These are phyloP conservation scores for Anhinga anhinga DNA, from an alignment of 2,113 vertebrate species.

Conservation along the genomic window DNA sequence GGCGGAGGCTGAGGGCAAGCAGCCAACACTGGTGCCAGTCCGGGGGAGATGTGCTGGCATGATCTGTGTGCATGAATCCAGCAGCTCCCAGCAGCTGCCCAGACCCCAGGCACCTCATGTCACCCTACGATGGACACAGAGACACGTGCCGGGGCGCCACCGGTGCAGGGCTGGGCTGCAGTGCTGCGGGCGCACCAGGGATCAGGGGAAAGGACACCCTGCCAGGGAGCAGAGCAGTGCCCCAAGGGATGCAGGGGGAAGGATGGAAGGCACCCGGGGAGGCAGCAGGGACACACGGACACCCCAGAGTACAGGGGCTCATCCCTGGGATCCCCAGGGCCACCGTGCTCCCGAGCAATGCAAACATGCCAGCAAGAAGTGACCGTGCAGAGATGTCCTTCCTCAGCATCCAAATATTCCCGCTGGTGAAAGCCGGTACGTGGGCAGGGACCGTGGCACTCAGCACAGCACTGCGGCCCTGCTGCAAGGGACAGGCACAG, in stretches of 20 bases:
- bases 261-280: background rate
- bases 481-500: background rate
- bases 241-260: background rate
- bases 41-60: background rate
- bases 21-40: background rate
- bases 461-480: fast-evolving
- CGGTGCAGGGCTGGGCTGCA: fast-evolving
- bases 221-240: fast-evolving
- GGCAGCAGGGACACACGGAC: background rate
- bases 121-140: fast-evolving
- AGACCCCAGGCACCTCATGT: background rate
- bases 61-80: background rate
- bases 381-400: background rate
- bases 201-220: background rate
- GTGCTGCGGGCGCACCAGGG: background rate
- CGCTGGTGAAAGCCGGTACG: fast-evolving
- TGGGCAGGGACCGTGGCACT: no score
- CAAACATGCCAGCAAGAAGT: background rate
- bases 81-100: no score
- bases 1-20: background rate
- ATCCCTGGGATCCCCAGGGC: fast-evolving
- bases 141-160: fast-evolving
- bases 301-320: fast-evolving
- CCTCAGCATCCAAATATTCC: background rate
- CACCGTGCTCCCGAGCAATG: fast-evolving